A percentile compares a stretch with the other conserved stretches of the same genome.
Evolutionary conservation across 2,113 vertebrate species (phyloP).

Genomic region (Tachysurus fulvidraco): DNA sequence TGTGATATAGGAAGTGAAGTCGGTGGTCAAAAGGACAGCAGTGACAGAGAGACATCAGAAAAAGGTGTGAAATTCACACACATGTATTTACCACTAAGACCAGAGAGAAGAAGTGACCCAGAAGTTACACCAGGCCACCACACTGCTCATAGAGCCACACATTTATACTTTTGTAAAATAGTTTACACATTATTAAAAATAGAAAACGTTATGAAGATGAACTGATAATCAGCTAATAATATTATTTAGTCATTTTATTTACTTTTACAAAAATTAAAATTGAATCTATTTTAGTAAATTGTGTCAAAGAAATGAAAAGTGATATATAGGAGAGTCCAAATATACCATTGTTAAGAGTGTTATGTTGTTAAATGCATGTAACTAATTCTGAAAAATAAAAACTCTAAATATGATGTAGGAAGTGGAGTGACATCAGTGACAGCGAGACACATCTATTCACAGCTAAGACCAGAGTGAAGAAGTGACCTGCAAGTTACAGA

Average conservation of each 20-base stretch:
- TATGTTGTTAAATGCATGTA: neutral
- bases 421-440: neutral
- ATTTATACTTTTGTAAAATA: too few relatives aligned
- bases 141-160: too few relatives aligned
- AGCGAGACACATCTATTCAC: neutral
- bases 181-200: too few relatives aligned
- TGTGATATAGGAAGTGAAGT: neutral
- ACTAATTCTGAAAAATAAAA: neutral
- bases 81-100: neutral
- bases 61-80: neutral
- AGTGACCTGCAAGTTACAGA: neutral
- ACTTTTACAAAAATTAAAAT: too few relatives aligned
- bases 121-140: too few relatives aligned
- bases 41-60: neutral
- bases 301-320: neutral
- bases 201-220: too few relatives aligned
- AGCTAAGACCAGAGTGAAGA: neutral
- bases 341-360: neutral
- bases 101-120: neutral
- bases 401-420: neutral
- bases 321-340: neutral
- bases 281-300: too few relatives aligned
- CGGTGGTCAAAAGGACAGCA: neutral
- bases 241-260: too few relatives aligned
- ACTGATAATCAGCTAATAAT: too few relatives aligned